A percentile compares a stretch with the other conserved stretches of the same genome.
These are phyloP conservation scores for Aplysina aerophoba DNA, from an alignment of 37 sponge, comb jelly and placozoan genomes.

Conservation along the genomic window DNA sequence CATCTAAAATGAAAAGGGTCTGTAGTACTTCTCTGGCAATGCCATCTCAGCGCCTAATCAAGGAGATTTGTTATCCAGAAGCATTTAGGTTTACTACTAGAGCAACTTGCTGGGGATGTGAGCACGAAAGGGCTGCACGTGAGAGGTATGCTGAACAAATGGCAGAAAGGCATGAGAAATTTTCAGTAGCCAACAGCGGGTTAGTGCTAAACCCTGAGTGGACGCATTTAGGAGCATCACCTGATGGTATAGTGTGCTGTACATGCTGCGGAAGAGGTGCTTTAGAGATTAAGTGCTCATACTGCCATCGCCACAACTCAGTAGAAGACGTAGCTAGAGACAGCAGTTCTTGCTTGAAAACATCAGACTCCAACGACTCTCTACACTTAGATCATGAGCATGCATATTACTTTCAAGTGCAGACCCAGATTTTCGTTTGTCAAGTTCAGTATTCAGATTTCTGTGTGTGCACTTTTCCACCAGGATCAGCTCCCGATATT, in stretches of 20 bases:
- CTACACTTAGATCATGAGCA: neutral
- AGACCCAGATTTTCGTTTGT: slow-evolving; percentile 49
- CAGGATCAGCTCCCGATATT: neutral
- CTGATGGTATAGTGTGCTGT: slow-evolving; percentile 27
- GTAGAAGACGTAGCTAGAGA: slow-evolving; percentile 11
- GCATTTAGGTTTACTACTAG: neutral
- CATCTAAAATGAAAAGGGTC: slow-evolving; percentile 41
- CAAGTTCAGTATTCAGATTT: slow-evolving; percentile 57
- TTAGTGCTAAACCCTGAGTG: slow-evolving; percentile 24
- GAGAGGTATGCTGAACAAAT: neutral
- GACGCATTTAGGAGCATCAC: slow-evolving; percentile 24
- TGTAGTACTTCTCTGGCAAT: slow-evolving; percentile 1
- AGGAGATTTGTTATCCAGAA: slow-evolving; percentile 50
- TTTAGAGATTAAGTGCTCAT: slow-evolving; percentile 43
- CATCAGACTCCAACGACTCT: neutral
- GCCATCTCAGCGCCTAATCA: slow-evolving; percentile 22
- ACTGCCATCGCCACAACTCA: neutral
- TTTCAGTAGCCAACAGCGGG: slow-evolving; percentile 18
- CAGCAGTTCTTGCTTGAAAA: slow-evolving; percentile 16
- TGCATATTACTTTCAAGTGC: slow-evolving; percentile 54
- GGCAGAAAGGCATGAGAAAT: neutral
- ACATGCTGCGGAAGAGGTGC: slow-evolving; percentile 27
- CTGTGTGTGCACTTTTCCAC: slow-evolving; percentile 45
- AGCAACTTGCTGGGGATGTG: slow-evolving; percentile 48
- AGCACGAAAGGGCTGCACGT: slow-evolving; percentile 30